Evolutionary conservation across 2,888 invertebrate genomes (phyloP).

Genomic region (Nephrotoma appendiculata): DNA sequence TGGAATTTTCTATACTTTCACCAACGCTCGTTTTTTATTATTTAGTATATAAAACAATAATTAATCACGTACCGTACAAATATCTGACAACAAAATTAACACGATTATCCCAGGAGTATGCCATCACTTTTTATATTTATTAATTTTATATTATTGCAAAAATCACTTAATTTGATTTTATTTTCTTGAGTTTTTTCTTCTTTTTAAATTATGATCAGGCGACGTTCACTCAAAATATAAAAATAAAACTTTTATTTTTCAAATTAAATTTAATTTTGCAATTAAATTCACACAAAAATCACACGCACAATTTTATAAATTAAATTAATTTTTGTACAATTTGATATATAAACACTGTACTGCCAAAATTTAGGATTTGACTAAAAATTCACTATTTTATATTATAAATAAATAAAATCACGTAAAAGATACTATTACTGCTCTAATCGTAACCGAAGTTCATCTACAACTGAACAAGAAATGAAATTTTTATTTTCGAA

Average conservation of each 20-base stretch:
- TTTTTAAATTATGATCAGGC: not conserved
- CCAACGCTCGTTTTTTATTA: not conserved
- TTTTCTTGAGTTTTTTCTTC: not conserved
- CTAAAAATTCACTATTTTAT: not conserved
- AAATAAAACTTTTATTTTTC: not conserved
- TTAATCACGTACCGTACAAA: slow-evolving; percentile 52
- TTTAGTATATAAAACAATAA: not conserved
- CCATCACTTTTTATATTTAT: slow-evolving; percentile 37
- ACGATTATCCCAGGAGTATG: slow-evolving; percentile 72
- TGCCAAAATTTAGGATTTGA: not conserved
- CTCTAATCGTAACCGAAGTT: not conserved
- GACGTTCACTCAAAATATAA: not conserved
- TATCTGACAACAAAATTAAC: slow-evolving; percentile 69
- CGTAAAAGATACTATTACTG: not conserved
- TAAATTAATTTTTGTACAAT: not conserved
- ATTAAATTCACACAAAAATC: not conserved
- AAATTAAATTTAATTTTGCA: not conserved
- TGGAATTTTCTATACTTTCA: not conserved
- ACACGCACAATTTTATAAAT: not conserved
- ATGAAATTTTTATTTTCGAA: not conserved
- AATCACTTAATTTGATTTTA: not conserved
- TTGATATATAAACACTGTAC: not conserved
- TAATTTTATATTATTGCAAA: not conserved
- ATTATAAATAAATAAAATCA: not conserved
- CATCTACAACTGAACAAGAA: not conserved